These are phyloP conservation scores for Seladonia tumulorum DNA, from an alignment of 2,888 invertebrate species.

Conservation along the genomic window DNA sequence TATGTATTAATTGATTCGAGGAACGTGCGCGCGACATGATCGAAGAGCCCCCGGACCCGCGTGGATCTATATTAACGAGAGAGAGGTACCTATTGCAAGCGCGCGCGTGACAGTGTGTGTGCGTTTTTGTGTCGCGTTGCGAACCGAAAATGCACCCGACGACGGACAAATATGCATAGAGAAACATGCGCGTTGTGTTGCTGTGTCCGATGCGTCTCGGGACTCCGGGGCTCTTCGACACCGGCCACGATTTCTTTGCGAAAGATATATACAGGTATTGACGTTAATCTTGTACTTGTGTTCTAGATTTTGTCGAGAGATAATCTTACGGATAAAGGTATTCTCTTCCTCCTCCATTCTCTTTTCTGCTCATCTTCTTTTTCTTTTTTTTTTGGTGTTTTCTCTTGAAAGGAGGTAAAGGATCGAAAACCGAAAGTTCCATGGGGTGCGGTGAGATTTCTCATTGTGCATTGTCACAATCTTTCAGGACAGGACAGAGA, in stretches of 20 bases:
- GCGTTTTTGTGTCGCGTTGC: constrained; percentile 52
- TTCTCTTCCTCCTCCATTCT: background rate
- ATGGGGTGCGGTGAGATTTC: constrained; percentile 48
- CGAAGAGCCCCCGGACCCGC: constrained; percentile 27
- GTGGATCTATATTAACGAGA: constrained; percentile 40
- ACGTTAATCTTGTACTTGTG: constrained; percentile 63
- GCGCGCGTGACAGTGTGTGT: constrained; percentile 60
- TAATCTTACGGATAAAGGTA: constrained; percentile 29
- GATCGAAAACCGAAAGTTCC: constrained; percentile 5
- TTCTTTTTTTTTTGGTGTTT: background rate
- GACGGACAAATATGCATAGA: background rate
- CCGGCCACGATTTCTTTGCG: constrained; percentile 5
- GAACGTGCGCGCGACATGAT: constrained; percentile 4
- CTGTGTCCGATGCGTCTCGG: constrained; percentile 19
- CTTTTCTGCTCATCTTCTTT: background rate
- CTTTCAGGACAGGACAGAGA: background rate
- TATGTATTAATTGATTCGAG: constrained; percentile 40
- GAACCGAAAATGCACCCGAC: constrained; percentile 33
- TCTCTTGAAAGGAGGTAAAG: background rate
- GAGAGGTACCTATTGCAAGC: constrained; percentile 58
- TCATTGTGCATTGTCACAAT: constrained; percentile 30
- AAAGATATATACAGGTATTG: constrained; percentile 61
- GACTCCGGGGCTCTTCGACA: constrained; percentile 24
- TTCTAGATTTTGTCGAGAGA: constrained; percentile 39
- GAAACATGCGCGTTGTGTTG: background rate